Evolutionary conservation across 2,888 invertebrate genomes (phyloP), one percentile per base, ranked within the genome.

Genomic region (Punctoribates punctum): DNA sequence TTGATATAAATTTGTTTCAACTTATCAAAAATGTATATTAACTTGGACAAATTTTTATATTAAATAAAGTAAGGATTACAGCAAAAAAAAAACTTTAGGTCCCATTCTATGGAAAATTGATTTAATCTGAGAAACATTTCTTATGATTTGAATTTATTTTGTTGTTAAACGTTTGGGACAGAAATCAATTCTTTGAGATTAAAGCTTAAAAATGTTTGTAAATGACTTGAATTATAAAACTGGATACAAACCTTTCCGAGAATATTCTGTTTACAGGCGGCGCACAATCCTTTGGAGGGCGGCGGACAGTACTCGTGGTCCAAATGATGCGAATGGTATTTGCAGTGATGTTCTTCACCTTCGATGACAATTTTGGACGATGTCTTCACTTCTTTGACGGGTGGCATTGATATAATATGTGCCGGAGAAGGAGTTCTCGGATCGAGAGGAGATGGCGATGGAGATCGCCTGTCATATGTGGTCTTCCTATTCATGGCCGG

Each of bases 291-390:
- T 38, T 72, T 70, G 29, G 48, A 42, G 1, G 75, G 75, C 51
- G 75, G 72, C 25, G 75, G 75, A 23, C 70, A 70, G 27, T 75
- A 75, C 38, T 75, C 67, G 27, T 75, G 67, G 42, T 75, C 75
- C 51, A 75, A 38, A 42, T 75, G 75, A 57, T 75, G 75, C 6
- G 46, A 42, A 57, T 75, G 75, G 42, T 75, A 75, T 42, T 75
- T 75, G 70, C 75, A 75, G 70, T 72, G 23, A 27, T 75, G 75
- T 20, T 75, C 75, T 27, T 62, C 62, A 8, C 48, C 70, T 70
- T 73, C 75, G n/a, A 70, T 46, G 9, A 48, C 48, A 20, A 29
- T 48, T 29, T 72, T 70, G 20, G 70, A 70, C 5, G 57, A 20
- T 34, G 72, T 72, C n/a, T 48, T 46, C 15, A 34, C 20, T 60